phyloP scores from a whole-genome alignment of 2,888 invertebrate species.

The Sceliomorpha sp. region DNA sequence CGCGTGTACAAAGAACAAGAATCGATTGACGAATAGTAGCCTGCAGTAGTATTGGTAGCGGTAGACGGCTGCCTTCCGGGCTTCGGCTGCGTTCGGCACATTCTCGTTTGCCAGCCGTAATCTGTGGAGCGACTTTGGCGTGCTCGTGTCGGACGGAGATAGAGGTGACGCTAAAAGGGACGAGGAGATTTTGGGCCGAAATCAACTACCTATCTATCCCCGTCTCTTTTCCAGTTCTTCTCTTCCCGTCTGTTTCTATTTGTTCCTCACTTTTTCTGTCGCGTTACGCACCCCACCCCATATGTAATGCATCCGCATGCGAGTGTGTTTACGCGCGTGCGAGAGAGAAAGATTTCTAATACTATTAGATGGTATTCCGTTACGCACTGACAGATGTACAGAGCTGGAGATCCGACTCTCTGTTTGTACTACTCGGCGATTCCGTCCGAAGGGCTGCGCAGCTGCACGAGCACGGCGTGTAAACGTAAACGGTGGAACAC shows the following conservation, averaged over 20 bases:
- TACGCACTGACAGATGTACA: constrained; percentile 79
- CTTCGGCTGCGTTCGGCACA: constrained; percentile 49
- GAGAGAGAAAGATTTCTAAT: too few relatives aligned
- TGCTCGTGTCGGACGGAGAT: constrained; percentile 34
- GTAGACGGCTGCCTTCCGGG: constrained; percentile 53
- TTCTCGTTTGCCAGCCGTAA: constrained; percentile 48
- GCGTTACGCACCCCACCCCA: too few relatives aligned
- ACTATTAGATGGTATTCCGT: constrained; percentile 79
- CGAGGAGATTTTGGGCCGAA: too few relatives aligned
- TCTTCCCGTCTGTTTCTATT: too few relatives aligned
- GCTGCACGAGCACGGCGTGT: too few relatives aligned
- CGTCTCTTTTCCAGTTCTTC: too few relatives aligned
- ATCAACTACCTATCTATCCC: too few relatives aligned
- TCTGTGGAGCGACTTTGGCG: constrained; percentile 37
- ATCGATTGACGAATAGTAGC: constrained; percentile 54
- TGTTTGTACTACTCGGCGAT: constrained; percentile 69
- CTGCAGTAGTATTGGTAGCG: too few relatives aligned
- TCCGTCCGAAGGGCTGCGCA: constrained; percentile 46
- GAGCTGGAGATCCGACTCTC: constrained; percentile 67
- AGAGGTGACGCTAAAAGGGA: too few relatives aligned
- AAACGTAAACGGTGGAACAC: constrained; percentile 49
- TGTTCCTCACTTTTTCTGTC: too few relatives aligned
- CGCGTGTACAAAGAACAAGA: constrained; percentile 45
- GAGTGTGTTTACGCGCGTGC: too few relatives aligned
- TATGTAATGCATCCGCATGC: too few relatives aligned